Evolutionary conservation across 2,888 invertebrate genomes (phyloP).

Genomic region (Lasioglossum zephyrum): DNA sequence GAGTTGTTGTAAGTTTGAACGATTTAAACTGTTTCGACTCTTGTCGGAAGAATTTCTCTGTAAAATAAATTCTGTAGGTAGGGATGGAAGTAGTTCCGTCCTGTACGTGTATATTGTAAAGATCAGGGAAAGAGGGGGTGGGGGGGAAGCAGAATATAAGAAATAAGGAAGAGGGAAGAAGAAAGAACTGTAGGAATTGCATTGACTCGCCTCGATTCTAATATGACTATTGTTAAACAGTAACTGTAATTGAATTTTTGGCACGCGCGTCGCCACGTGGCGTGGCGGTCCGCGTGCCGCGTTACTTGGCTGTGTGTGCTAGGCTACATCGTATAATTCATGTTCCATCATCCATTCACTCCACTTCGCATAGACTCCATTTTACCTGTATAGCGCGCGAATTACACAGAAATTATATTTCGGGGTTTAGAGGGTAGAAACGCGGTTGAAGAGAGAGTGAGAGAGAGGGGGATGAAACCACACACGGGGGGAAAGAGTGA

Average conservation of each 20-base stretch:
- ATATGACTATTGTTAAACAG: conserved; percentile 70
- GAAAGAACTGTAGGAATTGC: conserved; percentile 78
- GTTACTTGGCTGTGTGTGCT: conserved; percentile 84
- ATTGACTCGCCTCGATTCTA: conserved; percentile 78
- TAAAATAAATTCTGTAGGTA: background rate
- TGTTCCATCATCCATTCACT: conserved; percentile 77
- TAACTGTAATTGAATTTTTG: conserved; percentile 71
- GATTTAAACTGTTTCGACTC: background rate
- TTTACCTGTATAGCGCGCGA: conserved; percentile 54
- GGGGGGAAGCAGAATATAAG: background rate
- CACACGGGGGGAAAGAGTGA: background rate
- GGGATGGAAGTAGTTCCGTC: background rate
- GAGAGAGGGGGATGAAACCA: background rate
- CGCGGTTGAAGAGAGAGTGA: background rate
- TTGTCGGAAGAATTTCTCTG: background rate
- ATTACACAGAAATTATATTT: conserved; percentile 17
- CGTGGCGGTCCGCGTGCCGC: conserved; percentile 74
- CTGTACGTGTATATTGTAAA: background rate
- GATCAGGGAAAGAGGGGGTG: background rate
- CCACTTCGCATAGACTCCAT: conserved; percentile 70
- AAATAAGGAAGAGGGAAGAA: background rate
- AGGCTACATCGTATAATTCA: conserved; percentile 80
- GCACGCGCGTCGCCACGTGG: conserved; percentile 66
- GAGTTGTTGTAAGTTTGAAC: background rate
- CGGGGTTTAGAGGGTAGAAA: conserved; percentile 12